Conservation (phyloP, 2,113 vertebrate species). For the Sorex fumeus region DNA sequence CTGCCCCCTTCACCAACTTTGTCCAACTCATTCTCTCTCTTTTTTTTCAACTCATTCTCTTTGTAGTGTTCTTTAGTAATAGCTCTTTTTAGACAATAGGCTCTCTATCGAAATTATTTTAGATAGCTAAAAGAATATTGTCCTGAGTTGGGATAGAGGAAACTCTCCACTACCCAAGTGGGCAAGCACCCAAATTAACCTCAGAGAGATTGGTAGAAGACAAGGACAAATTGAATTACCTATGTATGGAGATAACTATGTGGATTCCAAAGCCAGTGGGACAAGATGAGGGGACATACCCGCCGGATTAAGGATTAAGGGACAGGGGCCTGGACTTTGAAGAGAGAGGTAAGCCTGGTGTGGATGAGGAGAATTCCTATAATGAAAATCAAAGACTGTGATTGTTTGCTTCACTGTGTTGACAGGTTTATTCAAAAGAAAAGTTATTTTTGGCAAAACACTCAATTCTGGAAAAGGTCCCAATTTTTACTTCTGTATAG, state of each 20-base stretch:
- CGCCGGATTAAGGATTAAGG: no score
- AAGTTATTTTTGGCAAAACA: no score
- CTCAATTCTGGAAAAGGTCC: neutral
- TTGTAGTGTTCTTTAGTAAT: neutral
- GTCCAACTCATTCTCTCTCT: neutral
- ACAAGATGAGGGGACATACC: neutral
- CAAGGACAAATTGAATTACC: neutral
- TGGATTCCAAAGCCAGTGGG: neutral
- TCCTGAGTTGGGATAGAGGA: neutral
- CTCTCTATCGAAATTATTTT: neutral
- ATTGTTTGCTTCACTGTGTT: no score
- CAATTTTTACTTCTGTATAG: neutral
- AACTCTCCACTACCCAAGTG: no score
- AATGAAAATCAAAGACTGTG: no score
- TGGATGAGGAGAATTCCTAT: no score
- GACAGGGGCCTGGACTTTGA: neutral
- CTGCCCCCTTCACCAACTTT: neutral
- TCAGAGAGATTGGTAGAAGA: no score
- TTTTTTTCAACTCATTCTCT: neutral
- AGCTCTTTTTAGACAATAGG: neutral
- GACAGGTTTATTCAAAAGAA: no score
- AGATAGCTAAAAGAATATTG: neutral
- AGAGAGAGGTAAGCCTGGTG: neutral
- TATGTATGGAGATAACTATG: neutral
- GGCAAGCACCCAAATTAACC: no score